Conservation (phyloP, 1,140 invertebrate species). For the Lepidurus packardi region DNA sequence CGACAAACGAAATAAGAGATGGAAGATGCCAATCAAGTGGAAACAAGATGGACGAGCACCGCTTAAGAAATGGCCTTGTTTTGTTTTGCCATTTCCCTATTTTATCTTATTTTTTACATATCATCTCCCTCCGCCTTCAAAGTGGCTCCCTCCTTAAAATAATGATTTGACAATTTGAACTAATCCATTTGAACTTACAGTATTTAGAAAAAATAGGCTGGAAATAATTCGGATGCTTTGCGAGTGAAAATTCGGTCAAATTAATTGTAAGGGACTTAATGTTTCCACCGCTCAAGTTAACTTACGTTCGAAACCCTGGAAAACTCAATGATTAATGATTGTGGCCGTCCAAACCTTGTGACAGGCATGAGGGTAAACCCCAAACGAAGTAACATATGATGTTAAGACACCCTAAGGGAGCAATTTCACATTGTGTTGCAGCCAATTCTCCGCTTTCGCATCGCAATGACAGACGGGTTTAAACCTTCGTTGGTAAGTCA, state of each 20-base stretch:
- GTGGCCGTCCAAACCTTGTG: constrained; percentile 1
- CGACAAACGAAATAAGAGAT: constrained; percentile 19
- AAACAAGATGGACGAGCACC: constrained; percentile 7
- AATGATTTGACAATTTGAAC: no score
- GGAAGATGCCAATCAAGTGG: constrained; percentile 8
- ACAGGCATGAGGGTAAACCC: not conserved
- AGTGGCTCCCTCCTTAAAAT: no score
- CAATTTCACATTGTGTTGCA: not conserved
- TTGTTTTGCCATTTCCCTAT: not conserved
- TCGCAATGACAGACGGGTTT: no score
- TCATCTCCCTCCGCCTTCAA: not conserved
- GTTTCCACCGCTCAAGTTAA: not conserved
- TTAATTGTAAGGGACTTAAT: not conserved
- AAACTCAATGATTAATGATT: not conserved
- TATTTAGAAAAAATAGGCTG: not conserved
- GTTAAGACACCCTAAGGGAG: not conserved
- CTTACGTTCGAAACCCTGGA: not conserved
- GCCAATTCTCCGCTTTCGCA: not conserved
- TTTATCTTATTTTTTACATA: not conserved
- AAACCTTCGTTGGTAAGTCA: no score
- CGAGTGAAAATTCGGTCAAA: not conserved
- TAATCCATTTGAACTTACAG: no score
- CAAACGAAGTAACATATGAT: constrained; percentile 3
- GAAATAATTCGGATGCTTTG: not conserved
- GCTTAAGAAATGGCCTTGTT: not conserved